Evolutionary conservation across 2,113 vertebrate genomes (phyloP).

Genomic region (Raja brachyura): DNA sequence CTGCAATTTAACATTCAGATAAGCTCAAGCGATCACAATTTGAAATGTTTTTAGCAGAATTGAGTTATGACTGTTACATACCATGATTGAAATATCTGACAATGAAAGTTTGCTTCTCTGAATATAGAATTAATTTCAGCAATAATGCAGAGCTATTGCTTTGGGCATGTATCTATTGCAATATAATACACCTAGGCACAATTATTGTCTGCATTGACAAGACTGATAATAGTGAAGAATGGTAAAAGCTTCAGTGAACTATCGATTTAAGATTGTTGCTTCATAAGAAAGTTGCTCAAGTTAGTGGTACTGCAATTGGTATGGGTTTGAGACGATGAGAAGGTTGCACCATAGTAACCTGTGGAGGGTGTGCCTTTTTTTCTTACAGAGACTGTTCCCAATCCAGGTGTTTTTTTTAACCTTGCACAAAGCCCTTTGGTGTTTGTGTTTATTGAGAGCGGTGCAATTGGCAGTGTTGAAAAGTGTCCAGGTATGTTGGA

Average conservation of each 20-base stretch:
- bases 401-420: neutral
- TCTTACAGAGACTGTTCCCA: neutral
- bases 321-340: neutral
- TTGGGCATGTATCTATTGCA: neutral
- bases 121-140: neutral
- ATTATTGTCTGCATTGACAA: neutral
- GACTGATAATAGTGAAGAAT: neutral
- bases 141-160: neutral
- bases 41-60: neutral
- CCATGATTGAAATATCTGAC: neutral
- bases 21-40: neutral
- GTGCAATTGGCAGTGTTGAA: neutral
- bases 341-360: neutral
- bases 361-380: neutral
- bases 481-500: neutral
- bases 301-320: too few relatives aligned
- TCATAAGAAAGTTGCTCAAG: neutral
- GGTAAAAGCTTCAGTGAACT: neutral
- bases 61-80: neutral
- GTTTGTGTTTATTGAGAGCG: neutral
- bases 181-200: neutral
- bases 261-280: constrained; percentile 13
- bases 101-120: neutral
- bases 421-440: too few relatives aligned
- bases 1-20: neutral